These are phyloP conservation scores for Struthidea cinerea DNA, from an alignment of 2,113 vertebrate species.

Conservation along the genomic window DNA sequence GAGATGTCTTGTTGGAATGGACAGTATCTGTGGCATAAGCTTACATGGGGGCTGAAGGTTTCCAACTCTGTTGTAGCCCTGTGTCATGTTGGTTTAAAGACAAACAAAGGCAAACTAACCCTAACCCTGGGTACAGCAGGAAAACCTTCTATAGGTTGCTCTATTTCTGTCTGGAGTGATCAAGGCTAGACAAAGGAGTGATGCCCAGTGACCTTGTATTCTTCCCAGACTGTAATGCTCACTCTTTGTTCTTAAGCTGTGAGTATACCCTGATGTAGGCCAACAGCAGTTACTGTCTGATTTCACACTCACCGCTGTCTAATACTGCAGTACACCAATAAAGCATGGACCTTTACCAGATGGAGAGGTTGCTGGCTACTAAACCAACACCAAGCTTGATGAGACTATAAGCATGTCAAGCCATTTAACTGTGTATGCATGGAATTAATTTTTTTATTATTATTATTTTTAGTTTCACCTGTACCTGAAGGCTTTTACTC, in stretches of 20 bases:
- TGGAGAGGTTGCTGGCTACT: conserved; percentile 46
- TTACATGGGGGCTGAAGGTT: conserved; percentile 1
- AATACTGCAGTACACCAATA: conserved; percentile 19
- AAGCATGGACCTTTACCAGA: conserved; percentile 58
- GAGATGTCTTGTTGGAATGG: conserved; percentile 53
- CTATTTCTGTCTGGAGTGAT: background rate
- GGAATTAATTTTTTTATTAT: conserved; percentile 57
- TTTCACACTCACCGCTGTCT: conserved; percentile 40
- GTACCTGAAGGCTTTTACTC: conserved; percentile 67
- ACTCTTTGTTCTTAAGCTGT: conserved; percentile 4
- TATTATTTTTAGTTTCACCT: conserved; percentile 59
- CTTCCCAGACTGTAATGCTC: background rate
- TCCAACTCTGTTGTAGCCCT: background rate
- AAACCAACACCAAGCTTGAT: conserved; percentile 57
- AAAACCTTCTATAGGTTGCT: background rate
- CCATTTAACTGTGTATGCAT: conserved; percentile 72
- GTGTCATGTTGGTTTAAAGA: background rate
- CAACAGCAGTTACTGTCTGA: conserved; percentile 64
- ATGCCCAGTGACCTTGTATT: conserved; percentile 16
- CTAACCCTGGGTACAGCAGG: background rate
- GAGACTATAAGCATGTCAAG: conserved; percentile 63
- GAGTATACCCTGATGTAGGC: conserved; percentile 31
- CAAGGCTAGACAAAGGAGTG: conserved; percentile 10
- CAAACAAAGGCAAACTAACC: background rate
- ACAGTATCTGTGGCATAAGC: conserved; percentile 61